Base-by-base conservation (phyloP, 2,888 invertebrate genomes). In the Thalpophila matura region DNA sequence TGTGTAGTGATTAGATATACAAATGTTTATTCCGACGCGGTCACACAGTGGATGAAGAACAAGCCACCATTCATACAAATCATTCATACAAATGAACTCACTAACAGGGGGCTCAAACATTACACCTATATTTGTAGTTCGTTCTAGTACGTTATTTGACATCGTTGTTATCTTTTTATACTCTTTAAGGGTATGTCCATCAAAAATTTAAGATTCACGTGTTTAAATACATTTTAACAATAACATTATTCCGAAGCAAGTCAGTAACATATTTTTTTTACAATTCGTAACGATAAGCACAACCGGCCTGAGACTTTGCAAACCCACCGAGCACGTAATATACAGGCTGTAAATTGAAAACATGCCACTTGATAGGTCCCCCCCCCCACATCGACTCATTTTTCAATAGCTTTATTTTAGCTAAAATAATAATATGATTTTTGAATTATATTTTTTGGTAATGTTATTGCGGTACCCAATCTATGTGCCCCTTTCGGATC, bases 261-360 rank as follows among this genome's bases (percentile, higher is more conserved):
- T 42, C 35, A 70, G 14, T 42, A 38, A 70, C 51, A 51, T 6
- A 75, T 56, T 26, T 37, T n/a, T 24, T 20, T 51, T 16, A 49
- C 27, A 49, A 33, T 42, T 56, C 16, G 35, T 77, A 40, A 79
- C 53, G 45, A 50, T 62, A 72, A 79, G 64, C 67, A 74, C 71
- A 78, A 74, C 79, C 77, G 68, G 63, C 53, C 35, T 68, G 74
- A 75, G 60, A 73, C 37, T 61, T 57, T 31, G 46, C 47, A 60
- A 57, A 59, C 18, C 9, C 18, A 59, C 35, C 27, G 16, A 49
- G 24, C 29, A 18, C 12, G 26, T 37, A 20, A 24, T 33, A 46
- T 7, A 55, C 1, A 27, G 5, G 35, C 27, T 57, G 58, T 27
- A 50, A 38, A 60, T 71, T 63, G 49, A 60, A 74, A 71, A 51